Evolutionary conservation across 2,888 invertebrate species (phyloP).

Genomic region (Craniophora ligustri): DNA sequence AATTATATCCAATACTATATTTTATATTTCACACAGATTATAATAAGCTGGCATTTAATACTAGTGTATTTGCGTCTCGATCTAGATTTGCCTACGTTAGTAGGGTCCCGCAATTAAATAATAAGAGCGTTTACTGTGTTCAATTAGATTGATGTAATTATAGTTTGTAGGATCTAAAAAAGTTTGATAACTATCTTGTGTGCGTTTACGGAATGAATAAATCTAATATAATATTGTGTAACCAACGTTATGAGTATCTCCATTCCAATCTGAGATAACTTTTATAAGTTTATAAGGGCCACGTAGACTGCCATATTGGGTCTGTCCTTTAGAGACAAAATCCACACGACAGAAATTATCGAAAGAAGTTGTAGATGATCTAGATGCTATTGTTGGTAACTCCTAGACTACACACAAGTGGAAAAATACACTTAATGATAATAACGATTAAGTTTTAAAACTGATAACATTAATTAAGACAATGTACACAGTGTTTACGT

Average conservation of each 20-base stretch:
- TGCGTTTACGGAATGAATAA: slow-evolving; percentile 22
- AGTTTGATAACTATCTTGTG: slow-evolving; percentile 5
- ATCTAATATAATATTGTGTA: slow-evolving; percentile 46
- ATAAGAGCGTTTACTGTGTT: slow-evolving; percentile 11
- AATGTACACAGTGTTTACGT: background rate
- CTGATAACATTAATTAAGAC: background rate
- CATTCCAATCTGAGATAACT: slow-evolving; percentile 35
- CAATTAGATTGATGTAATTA: slow-evolving; percentile 10
- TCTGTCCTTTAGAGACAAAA: slow-evolving; percentile 36
- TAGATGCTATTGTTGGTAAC: background rate
- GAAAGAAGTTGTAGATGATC: background rate
- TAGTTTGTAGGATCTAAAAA: slow-evolving; percentile 15
- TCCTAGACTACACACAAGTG: background rate
- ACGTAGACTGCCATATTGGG: slow-evolving; percentile 42
- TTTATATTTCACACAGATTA: slow-evolving; percentile 13
- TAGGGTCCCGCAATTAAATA: slow-evolving; percentile 29
- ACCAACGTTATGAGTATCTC: slow-evolving; percentile 40
- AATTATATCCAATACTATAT: slow-evolving; percentile 5
- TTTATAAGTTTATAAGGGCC: slow-evolving; percentile 44
- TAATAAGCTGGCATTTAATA: slow-evolving; percentile 33
- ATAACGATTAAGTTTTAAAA: background rate
- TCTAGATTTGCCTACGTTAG: slow-evolving; percentile 32
- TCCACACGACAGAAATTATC: slow-evolving; percentile 25
- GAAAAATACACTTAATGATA: background rate
- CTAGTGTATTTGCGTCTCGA: slow-evolving; percentile 15